Evolutionary conservation across 2,113 vertebrate genomes (phyloP).

Genomic region (Corydoras sp.): DNA sequence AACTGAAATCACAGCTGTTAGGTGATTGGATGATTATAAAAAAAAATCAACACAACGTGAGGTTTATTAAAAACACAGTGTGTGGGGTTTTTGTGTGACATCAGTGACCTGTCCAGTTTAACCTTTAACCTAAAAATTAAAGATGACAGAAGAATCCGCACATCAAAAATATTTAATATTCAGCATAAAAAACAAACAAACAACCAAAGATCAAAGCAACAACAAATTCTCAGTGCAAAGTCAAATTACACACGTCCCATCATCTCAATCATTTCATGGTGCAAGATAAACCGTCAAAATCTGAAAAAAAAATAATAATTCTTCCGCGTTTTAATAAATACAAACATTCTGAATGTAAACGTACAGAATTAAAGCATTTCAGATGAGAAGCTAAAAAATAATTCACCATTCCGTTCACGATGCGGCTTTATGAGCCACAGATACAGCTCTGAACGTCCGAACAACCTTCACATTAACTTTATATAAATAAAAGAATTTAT

Average conservation of each 20-base stretch:
- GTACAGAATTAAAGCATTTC: conserved; percentile 40
- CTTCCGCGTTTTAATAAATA: conserved; percentile 46
- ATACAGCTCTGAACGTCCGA: not conserved
- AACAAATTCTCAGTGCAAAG: conserved; percentile 66
- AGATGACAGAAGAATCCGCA: not conserved
- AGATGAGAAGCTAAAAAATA: conserved; percentile 51
- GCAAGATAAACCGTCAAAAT: conserved; percentile 50
- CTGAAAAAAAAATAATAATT: conserved; percentile 40
- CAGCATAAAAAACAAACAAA: conserved; percentile 67
- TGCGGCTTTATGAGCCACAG: conserved; percentile 6
- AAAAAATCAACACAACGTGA: too few species aligned
- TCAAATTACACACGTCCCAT: conserved; percentile 56
- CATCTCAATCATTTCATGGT: conserved; percentile 41
- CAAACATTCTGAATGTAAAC: conserved; percentile 44
- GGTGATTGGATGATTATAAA: too few species aligned
- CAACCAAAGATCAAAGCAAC: conserved; percentile 55
- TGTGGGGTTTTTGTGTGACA: too few species aligned
- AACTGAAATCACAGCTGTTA: too few species aligned
- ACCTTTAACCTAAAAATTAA: not conserved
- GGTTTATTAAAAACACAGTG: too few species aligned
- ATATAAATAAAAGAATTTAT: conserved; percentile 1
- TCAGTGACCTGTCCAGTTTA: too few species aligned
- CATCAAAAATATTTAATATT: conserved; percentile 60
- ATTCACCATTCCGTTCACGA: conserved; percentile 42
- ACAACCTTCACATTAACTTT: not conserved